A percentile compares a stretch with the other conserved stretches of the same genome.
Evolutionary conservation across 2,797 vertebrate species (phyloP).

Genomic region (Chelidonichthys spinosus): DNA sequence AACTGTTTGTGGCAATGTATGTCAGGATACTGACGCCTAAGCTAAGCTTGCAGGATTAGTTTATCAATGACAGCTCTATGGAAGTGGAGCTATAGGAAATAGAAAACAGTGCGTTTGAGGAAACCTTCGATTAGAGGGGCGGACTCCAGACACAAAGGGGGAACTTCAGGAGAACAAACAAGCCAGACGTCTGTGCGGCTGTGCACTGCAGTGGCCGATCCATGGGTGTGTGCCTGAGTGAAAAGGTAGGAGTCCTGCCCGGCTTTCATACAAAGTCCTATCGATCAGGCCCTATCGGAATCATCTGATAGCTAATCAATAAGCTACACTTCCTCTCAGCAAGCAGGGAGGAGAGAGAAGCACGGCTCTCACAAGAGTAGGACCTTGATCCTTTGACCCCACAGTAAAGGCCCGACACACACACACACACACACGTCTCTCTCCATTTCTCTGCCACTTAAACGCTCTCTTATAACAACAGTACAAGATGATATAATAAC

Average conservation of each 20-base stretch:
- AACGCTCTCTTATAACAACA: constrained; percentile 48
- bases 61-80: constrained; percentile 35
- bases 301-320: constrained; percentile 89
- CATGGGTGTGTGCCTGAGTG: constrained; percentile 59
- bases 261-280: constrained; percentile 82
- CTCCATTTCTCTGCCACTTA: constrained; percentile 42
- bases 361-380: constrained; percentile 70
- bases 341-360: constrained; percentile 59
- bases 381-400: constrained; percentile 82
- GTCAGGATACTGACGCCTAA: neutral
- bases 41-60: constrained; percentile 5
- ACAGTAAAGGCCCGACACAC: constrained; percentile 15
- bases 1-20: constrained; percentile 26
- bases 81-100: constrained; percentile 26
- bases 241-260: constrained; percentile 71
- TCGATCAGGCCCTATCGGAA: constrained; percentile 84
- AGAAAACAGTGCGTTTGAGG: constrained; percentile 34
- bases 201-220: constrained; percentile 60
- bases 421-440: neutral
- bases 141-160: constrained; percentile 52
- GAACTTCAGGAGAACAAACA: constrained; percentile 48
- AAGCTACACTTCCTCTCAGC: constrained; percentile 83
- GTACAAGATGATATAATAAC: constrained; percentile 49
- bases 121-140: constrained; percentile 45
- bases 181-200: constrained; percentile 39